These are phyloP conservation scores for Caradrina clavipalpis DNA, from an alignment of 2,888 invertebrate genomes.

Conservation along the genomic window DNA sequence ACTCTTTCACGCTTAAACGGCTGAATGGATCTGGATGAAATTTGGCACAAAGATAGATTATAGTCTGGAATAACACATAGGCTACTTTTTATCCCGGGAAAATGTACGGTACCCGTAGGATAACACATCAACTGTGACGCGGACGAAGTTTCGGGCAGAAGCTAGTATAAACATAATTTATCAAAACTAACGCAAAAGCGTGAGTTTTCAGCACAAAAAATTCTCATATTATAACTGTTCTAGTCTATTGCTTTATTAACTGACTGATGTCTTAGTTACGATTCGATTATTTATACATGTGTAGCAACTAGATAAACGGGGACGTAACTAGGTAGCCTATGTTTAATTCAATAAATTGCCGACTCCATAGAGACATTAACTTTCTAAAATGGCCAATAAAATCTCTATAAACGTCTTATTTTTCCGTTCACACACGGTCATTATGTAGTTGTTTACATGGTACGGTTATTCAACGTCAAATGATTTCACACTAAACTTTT, in stretches of 20 bases:
- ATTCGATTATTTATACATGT: slow-evolving; percentile 38
- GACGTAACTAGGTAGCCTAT: slow-evolving; percentile 37
- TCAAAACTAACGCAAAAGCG: background rate
- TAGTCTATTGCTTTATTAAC: slow-evolving; percentile 28
- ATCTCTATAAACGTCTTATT: slow-evolving; percentile 18
- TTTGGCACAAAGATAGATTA: no score
- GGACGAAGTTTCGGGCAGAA: no score
- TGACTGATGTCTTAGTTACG: slow-evolving; percentile 24
- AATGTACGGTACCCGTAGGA: no score
- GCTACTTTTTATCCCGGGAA: no score
- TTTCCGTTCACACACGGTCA: slow-evolving; percentile 18
- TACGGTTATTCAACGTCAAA: background rate
- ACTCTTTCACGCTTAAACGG: no score
- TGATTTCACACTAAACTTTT: background rate
- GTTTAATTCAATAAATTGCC: slow-evolving; percentile 45
- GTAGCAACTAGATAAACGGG: slow-evolving; percentile 27
- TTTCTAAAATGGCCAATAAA: slow-evolving; percentile 39
- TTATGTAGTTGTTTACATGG: slow-evolving; percentile 10
- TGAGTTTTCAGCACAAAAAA: slow-evolving; percentile 6
- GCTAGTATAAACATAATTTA: background rate
- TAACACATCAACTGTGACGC: no score
- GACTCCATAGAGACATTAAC: slow-evolving; percentile 35
- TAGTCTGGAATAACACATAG: no score
- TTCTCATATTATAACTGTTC: background rate
- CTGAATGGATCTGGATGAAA: no score